These are phyloP conservation scores for Danio rerio DNA, from an alignment of 2,113 vertebrate species.

Conservation along the genomic window GRCz12tu NC_133180.1:7106001-7106500, in stretches of 20 bases:
- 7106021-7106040: neutral
- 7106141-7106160: neutral
- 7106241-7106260: neutral
- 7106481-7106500: too few relatives aligned
- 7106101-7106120: neutral
- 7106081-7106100: neutral
- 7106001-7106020: slow-evolving; percentile 47
- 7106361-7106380: too few relatives aligned
- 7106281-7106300: neutral
- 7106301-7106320: neutral
- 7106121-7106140: slow-evolving; percentile 23
- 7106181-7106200: neutral
- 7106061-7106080: too few relatives aligned
- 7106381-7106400: too few relatives aligned
- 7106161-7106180: neutral
- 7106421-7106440: too few relatives aligned
- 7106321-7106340: too few relatives aligned
- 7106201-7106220: neutral
- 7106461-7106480: too few relatives aligned
- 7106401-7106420: too few relatives aligned
- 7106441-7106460: too few relatives aligned
- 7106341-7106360: too few relatives aligned
- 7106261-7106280: neutral
- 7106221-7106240: neutral
- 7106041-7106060: neutral